phyloP scores from a whole-genome alignment of 1,140 invertebrate genomes.

The Meloidogyne chitwoodi region DNA sequence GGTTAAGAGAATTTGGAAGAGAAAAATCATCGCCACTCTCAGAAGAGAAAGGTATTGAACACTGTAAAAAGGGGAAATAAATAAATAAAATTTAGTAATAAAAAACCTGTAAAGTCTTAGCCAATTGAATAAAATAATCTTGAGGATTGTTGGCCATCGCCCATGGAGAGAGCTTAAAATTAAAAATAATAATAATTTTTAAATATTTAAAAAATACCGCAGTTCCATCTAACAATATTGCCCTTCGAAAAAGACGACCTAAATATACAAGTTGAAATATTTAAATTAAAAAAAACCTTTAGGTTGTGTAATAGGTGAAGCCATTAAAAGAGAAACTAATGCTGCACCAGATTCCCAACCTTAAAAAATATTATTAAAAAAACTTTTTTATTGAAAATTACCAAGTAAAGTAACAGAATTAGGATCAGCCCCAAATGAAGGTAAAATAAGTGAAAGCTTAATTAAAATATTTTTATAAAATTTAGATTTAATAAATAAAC shows the following conservation, averaged over 20 bases:
- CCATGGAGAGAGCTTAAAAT: constrained; percentile 47
- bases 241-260: constrained; percentile 51
- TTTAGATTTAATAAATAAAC: constrained; percentile 33
- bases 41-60: background rate
- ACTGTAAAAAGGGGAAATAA: constrained; percentile 3
- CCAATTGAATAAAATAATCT: constrained; percentile 51
- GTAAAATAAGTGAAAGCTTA: constrained; percentile 39
- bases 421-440: constrained; percentile 61
- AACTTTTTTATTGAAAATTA: background rate
- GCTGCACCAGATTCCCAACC: constrained; percentile 59
- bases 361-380: constrained; percentile 15
- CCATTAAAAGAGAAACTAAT: constrained; percentile 56
- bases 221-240: constrained; percentile 56
- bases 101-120: constrained; percentile 43
- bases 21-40: background rate
- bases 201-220: constrained; percentile 18
- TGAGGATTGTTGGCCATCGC: constrained; percentile 54
- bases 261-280: background rate
- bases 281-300: constrained; percentile 18
- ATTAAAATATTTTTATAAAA: background rate
- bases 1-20: background rate
- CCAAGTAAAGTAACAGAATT: constrained; percentile 62
- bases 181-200: background rate
- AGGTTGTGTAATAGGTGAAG: constrained; percentile 59
- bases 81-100: constrained; percentile 4